A percentile compares a stretch with the other conserved stretches of the same genome.
phyloP scores from a whole-genome alignment of 2,113 vertebrate species.

The Chascanopsetta lugubris region DNA sequence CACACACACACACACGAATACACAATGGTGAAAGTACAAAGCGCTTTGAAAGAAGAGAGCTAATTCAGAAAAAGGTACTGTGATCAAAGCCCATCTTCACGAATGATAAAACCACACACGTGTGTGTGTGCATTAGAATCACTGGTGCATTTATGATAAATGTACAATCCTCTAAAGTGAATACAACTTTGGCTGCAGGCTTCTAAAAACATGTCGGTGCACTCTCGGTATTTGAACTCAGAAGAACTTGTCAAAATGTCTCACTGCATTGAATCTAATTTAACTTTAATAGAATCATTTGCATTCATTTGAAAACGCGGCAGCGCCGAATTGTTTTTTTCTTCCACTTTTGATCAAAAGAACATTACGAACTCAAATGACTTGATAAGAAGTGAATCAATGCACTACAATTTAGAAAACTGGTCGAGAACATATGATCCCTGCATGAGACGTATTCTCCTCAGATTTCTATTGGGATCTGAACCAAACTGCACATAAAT shows the following conservation, averaged over 20 bases:
- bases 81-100: background rate
- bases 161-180: background rate
- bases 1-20: background rate
- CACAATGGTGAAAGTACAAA: background rate
- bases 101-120: too few relatives aligned
- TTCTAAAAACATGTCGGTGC: background rate
- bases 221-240: background rate
- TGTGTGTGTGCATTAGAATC: background rate
- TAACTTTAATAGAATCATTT: background rate
- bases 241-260: background rate
- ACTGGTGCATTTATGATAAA: background rate
- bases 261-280: background rate
- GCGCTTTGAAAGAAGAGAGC: background rate
- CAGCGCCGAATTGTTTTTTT: too few relatives aligned
- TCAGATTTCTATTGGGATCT: too few relatives aligned
- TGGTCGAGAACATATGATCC: too few relatives aligned
- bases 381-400: background rate
- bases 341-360: background rate
- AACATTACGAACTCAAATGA: background rate
- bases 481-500: too few relatives aligned
- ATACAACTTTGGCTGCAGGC: background rate
- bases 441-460: too few relatives aligned
- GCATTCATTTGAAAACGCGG: background rate
- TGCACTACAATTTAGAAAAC: background rate
- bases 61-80: background rate